phyloP scores from a whole-genome alignment of 1,140 invertebrate genomes.

The Alviniconcha marisindica region DNA sequence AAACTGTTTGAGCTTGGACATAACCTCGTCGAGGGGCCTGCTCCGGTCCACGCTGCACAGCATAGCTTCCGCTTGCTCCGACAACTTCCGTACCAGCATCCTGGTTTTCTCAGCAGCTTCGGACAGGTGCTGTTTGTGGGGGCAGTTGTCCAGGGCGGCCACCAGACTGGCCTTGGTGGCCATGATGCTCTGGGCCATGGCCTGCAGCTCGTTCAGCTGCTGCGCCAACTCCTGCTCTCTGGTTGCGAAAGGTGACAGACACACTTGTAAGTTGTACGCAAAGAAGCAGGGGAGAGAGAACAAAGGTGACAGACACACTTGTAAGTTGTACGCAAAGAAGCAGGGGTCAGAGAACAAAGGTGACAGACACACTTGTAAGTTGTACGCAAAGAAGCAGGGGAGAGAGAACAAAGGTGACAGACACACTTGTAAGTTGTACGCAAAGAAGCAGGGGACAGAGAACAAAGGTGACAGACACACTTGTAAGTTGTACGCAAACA shows the following conservation, averaged over 20 bases:
- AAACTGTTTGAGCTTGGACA: conserved; percentile 14
- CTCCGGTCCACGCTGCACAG: background rate
- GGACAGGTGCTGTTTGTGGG: conserved; percentile 12
- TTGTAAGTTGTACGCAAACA: no score
- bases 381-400: background rate
- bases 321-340: background rate
- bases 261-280: background rate
- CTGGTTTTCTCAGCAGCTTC: conserved; percentile 25
- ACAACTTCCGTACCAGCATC: background rate
- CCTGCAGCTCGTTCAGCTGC: background rate
- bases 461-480: background rate
- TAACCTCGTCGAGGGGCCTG: background rate
- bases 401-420: background rate
- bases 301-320: background rate
- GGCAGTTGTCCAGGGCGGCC: background rate
- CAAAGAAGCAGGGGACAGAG: background rate
- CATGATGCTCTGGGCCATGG: background rate
- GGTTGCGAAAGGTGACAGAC: background rate
- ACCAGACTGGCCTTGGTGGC: background rate
- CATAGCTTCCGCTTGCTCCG: background rate
- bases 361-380: background rate
- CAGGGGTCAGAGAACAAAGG: background rate
- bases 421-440: background rate
- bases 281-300: background rate
- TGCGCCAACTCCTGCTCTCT: conserved; percentile 13